Conservation (phyloP, 2,113 vertebrate species). For the Donacobius atricapilla region DNA sequence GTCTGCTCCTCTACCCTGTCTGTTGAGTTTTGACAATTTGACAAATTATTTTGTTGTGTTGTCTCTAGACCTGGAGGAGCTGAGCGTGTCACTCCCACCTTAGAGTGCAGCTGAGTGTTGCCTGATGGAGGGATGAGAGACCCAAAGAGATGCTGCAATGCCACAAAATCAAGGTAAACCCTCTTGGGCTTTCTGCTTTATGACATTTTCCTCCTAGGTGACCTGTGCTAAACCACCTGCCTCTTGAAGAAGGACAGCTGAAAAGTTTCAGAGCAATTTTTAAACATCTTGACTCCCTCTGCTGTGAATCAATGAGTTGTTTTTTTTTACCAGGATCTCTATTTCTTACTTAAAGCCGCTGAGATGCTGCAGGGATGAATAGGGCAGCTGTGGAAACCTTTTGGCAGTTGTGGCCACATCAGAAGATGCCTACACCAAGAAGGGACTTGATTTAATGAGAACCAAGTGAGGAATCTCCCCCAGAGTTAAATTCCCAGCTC, state of each 20-base stretch:
- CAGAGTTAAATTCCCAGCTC: background rate
- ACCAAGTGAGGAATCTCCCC: background rate
- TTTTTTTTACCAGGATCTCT: background rate
- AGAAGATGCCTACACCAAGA: background rate
- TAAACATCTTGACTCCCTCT: background rate
- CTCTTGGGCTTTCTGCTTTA: background rate
- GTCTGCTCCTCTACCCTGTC: background rate
- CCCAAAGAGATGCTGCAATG: background rate
- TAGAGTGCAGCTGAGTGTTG: background rate
- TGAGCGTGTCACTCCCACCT: background rate
- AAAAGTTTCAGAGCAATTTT: background rate
- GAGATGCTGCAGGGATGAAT: fast-evolving
- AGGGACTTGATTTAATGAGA: background rate
- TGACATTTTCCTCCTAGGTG: background rate
- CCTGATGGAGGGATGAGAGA: background rate
- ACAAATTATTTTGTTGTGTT: conserved; percentile 51
- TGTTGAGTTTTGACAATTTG: conserved; percentile 60
- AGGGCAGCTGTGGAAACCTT: background rate
- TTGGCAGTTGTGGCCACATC: background rate
- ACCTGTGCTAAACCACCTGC: background rate
- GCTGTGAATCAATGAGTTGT: fast-evolving
- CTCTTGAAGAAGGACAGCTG: background rate
- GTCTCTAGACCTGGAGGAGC: background rate
- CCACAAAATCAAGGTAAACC: background rate
- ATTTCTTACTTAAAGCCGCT: background rate